A percentile compares a stretch with the other conserved stretches of the same genome.
Evolutionary conservation across 1,140 invertebrate species (phyloP).

Genomic region (Drosophila auraria): DNA sequence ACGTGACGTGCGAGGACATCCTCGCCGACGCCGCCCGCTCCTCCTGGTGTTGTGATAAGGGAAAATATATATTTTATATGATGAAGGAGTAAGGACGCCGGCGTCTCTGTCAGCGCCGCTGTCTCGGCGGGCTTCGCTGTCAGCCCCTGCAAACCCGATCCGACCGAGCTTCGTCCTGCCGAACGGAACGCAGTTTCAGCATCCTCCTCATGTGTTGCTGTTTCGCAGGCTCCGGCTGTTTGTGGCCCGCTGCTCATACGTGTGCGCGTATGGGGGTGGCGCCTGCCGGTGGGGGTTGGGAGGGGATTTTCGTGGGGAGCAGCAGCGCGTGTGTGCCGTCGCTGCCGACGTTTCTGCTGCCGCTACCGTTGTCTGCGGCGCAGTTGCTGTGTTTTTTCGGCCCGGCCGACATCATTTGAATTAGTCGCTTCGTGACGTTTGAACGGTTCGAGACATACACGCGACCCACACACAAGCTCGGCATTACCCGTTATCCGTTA

Average conservation of each 20-base stretch:
- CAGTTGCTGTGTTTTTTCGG: constrained; percentile 69
- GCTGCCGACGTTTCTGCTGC: constrained; percentile 37
- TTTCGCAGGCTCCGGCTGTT: constrained; percentile 72
- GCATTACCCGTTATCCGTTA: constrained; percentile 33
- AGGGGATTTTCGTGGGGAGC: constrained; percentile 39
- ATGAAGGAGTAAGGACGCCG: constrained; percentile 73
- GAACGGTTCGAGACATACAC: constrained; percentile 84
- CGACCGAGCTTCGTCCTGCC: constrained; percentile 42
- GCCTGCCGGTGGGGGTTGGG: constrained; percentile 20
- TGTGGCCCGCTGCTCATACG: constrained; percentile 71
- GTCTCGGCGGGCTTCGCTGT: constrained; percentile 19
- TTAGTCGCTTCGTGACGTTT: constrained; percentile 85
- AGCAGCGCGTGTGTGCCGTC: constrained; percentile 68
- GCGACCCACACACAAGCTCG: constrained; percentile 59
- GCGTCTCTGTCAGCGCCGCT: constrained; percentile 28
- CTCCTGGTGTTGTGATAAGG: constrained; percentile 71
- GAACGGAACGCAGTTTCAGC: constrained; percentile 54
- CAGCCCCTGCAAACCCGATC: constrained; percentile 34
- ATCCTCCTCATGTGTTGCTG: constrained; percentile 64
- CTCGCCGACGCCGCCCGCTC: constrained; percentile 12
- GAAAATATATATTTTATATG: constrained; percentile 78
- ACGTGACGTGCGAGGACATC: constrained; percentile 79
- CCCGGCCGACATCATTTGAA: constrained; percentile 81
- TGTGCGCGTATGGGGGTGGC: constrained; percentile 79
- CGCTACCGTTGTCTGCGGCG: constrained; percentile 44